Conservation (phyloP, 2,888 invertebrate species). For the Slavum lentiscoides region DNA sequence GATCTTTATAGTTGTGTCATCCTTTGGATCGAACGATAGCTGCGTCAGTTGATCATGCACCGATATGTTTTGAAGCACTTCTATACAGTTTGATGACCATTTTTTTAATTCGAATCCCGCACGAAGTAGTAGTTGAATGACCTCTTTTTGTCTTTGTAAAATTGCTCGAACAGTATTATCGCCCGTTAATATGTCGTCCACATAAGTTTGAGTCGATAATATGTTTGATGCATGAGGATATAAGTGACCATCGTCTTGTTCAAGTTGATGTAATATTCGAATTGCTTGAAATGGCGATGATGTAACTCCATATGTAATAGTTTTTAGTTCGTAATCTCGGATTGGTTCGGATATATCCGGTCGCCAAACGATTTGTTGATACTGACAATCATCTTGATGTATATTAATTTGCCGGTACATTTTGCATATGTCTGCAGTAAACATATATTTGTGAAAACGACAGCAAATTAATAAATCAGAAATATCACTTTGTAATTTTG, state of each 20-base stretch:
- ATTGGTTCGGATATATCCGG: constrained; percentile 56
- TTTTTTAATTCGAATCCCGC: constrained; percentile 20
- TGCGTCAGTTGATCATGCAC: background rate
- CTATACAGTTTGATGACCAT: constrained; percentile 6
- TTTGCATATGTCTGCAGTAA: constrained; percentile 1
- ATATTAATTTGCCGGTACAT: background rate
- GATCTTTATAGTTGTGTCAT: constrained; percentile 18
- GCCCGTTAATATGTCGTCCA: background rate
- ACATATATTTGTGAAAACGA: background rate
- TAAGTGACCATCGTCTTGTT: constrained; percentile 57
- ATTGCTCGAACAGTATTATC: constrained; percentile 54
- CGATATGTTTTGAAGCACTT: background rate
- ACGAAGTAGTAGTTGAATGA: background rate
- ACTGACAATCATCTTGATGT: background rate
- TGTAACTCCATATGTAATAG: constrained; percentile 44
- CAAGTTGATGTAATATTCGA: constrained; percentile 57
- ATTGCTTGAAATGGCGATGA: constrained; percentile 48
- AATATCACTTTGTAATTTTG: constrained; percentile 6
- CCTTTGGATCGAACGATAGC: background rate
- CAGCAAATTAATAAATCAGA: background rate
- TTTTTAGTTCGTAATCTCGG: constrained; percentile 59
- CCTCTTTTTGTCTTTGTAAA: constrained; percentile 19
- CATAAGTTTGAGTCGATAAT: background rate
- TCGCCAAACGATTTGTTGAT: constrained; percentile 59
- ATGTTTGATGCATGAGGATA: constrained; percentile 54